These are phyloP conservation scores for Synaphobranchus kaupii DNA, from an alignment of 2,797 vertebrate species.

Conservation along the genomic window DNA sequence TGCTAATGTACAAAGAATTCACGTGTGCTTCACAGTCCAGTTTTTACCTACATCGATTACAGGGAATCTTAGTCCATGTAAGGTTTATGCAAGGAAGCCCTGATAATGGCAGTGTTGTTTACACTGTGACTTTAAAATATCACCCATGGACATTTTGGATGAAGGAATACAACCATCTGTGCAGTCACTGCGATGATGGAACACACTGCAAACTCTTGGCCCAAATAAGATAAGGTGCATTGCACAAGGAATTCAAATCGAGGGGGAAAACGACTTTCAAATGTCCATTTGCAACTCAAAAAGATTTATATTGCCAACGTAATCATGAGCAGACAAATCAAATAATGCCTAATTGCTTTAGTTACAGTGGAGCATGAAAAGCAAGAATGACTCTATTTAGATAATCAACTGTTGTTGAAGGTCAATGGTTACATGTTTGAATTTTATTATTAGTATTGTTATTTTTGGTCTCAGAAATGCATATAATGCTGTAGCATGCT, in stretches of 20 bases:
- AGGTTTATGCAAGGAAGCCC: background rate
- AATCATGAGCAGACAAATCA: background rate
- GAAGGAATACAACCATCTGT: background rate
- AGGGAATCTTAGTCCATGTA: background rate
- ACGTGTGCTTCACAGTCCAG: background rate
- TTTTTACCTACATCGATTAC: background rate
- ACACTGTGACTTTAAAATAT: background rate
- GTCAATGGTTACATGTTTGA: background rate
- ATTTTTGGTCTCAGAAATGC: background rate
- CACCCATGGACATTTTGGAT: background rate
- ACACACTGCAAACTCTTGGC: background rate
- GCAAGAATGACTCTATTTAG: background rate
- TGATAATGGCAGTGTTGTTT: background rate
- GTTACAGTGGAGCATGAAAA: background rate
- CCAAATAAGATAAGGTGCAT: background rate
- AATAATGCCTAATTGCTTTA: conserved; percentile 4
- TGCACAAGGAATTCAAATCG: background rate
- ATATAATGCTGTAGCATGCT: background rate
- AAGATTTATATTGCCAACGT: background rate
- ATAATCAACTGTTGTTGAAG: conserved; percentile 1
- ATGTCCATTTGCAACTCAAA: background rate
- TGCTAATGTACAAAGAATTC: background rate
- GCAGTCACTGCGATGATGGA: background rate
- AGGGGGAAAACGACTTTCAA: background rate
- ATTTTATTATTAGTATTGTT: background rate